Evolutionary conservation across 1,140 invertebrate species (phyloP).

Genomic region (Dinoponera quadriceps): DNA sequence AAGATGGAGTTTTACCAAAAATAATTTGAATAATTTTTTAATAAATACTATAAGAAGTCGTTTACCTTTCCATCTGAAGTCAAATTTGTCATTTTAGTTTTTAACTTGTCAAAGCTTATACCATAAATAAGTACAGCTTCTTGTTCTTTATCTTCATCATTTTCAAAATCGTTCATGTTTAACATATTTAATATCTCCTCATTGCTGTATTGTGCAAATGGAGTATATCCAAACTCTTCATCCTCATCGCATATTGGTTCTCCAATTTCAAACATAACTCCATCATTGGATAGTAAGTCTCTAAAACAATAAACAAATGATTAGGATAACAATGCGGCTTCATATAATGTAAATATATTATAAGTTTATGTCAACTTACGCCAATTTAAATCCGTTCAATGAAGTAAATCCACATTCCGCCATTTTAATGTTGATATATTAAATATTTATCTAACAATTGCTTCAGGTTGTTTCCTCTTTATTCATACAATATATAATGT

Average conservation of each 20-base stretch:
- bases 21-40: neutral
- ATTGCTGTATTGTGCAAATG: slow-evolving; percentile 60
- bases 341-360: neutral
- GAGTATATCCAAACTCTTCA: slow-evolving; percentile 60
- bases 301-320: slow-evolving; percentile 49
- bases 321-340: neutral
- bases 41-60: neutral
- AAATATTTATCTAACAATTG: no score
- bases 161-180: slow-evolving; percentile 72
- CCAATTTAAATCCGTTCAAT: slow-evolving; percentile 30
- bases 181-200: slow-evolving; percentile 72
- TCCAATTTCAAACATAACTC: slow-evolving; percentile 62
- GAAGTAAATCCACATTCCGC: neutral
- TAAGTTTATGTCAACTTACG: slow-evolving; percentile 34
- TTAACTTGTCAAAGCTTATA: slow-evolving; percentile 73
- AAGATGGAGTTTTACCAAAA: no score
- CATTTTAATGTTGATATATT: slow-evolving; percentile 41
- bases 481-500: no score
- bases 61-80: slow-evolving; percentile 66
- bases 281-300: slow-evolving; percentile 69
- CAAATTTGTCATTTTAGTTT: slow-evolving; percentile 68
- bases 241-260: slow-evolving; percentile 33
- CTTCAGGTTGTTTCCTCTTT: no score
- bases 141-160: slow-evolving; percentile 50
- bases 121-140: slow-evolving; percentile 41